Evolutionary conservation across 1,140 invertebrate genomes (phyloP).

Genomic region (Drosophila tristis): DNA sequence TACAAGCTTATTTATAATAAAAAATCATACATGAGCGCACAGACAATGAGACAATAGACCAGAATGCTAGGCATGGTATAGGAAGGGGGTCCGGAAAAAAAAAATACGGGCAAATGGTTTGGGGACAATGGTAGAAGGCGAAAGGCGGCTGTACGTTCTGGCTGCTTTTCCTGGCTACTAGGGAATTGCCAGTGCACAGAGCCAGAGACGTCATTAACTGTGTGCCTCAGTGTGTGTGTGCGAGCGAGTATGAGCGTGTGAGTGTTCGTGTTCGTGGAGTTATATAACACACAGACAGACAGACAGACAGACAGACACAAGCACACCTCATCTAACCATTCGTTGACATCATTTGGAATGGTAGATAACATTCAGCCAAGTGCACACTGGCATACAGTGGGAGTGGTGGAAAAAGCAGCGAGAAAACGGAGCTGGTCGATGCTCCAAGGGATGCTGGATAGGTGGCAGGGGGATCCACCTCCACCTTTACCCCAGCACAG

Average conservation of each 20-base stretch:
- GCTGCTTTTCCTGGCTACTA: constrained; percentile 37
- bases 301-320: constrained; percentile 32
- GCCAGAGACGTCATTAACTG: constrained; percentile 69
- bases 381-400: constrained; percentile 37
- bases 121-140: constrained; percentile 43
- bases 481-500: constrained; percentile 48
- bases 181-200: constrained; percentile 44
- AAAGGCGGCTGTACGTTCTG: constrained; percentile 31
- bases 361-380: constrained; percentile 79
- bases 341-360: constrained; percentile 77
- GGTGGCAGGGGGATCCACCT: constrained; percentile 36
- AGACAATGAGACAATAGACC: constrained; percentile 77
- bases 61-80: constrained; percentile 28
- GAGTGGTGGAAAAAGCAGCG: neutral
- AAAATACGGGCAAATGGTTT: constrained; percentile 28
- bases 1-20: constrained; percentile 82
- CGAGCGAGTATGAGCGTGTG: neutral
- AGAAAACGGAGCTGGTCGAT: neutral
- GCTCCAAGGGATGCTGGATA: neutral
- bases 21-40: constrained; percentile 79
- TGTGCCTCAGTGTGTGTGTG: constrained; percentile 9
- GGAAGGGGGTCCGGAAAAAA: constrained; percentile 26
- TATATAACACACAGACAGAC: constrained; percentile 36
- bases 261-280: constrained; percentile 10
- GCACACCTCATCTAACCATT: constrained; percentile 78